A percentile compares a stretch with the other conserved stretches of the same genome.
Conservation (phyloP, 2,888 invertebrate species). For the Cetonia aurata region DNA sequence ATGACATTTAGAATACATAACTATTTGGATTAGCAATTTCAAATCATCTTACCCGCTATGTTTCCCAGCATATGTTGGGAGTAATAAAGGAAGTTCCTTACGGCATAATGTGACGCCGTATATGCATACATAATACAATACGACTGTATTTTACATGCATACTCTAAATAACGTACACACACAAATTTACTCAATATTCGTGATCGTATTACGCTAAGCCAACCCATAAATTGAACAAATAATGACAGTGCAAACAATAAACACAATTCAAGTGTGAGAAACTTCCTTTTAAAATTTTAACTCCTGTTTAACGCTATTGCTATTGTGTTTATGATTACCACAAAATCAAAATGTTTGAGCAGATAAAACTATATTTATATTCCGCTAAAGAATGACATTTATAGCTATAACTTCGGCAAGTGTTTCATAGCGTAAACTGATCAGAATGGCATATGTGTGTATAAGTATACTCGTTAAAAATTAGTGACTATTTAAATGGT, state of each 20-base stretch:
- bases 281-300: constrained; percentile 2
- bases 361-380: too few species aligned
- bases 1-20: too few species aligned
- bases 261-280: constrained; percentile 43
- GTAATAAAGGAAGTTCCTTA: neutral
- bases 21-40: too few species aligned
- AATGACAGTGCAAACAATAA: constrained; percentile 41
- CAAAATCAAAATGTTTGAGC: too few species aligned
- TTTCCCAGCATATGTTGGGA: too few species aligned
- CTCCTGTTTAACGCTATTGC: neutral
- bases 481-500: too few species aligned
- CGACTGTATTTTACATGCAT: constrained; percentile 22
- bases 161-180: constrained; percentile 35
- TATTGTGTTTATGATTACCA: neutral
- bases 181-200: constrained; percentile 42
- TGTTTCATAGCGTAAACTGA: too few species aligned
- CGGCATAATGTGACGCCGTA: neutral
- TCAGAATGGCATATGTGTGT: too few species aligned
- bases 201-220: constrained; percentile 19
- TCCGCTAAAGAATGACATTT: too few species aligned
- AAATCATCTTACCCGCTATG: too few species aligned
- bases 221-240: constrained; percentile 42
- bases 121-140: constrained; percentile 9
- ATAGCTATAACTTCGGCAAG: too few species aligned
- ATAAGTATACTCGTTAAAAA: too few species aligned